Evolutionary conservation across 23 tunicate genomes (phyloP), one percentile per base, ranked within the genome.

Genomic region (Styela plicata): DNA sequence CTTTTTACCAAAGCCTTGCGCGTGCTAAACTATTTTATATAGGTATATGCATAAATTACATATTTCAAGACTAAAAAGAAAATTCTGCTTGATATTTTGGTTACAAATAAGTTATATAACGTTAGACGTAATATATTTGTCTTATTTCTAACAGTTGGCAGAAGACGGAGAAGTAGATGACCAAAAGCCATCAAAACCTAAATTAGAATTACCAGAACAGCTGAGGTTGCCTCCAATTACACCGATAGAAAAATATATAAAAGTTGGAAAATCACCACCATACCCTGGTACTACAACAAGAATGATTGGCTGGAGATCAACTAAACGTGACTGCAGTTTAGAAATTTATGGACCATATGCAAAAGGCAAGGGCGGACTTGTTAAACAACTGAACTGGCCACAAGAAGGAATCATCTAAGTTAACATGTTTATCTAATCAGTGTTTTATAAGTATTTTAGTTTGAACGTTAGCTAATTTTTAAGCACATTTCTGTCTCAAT

Each of bases 331-430:
- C 64, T 91, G 91, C 83, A 83, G 64, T 67, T 67, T 91, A 22
- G 97, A 91, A 83, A 91, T 91, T 28, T 91, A 91, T 80, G 97
- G 97, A n/a, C 52, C 85, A 22, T 87, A 91, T 63, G 88, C 91
- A 0, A 91, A 84, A 84, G 91, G 91, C 34, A 91, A 91, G 67
- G 97, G 97, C 2, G 91, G 91, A 0, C 74, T 91, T 7, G 83
- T 87, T 22, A 86, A 84, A 85, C 97, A 91, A 66, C 80, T 91
- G 36, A 87, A 87, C 31, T 91, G 97, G 97, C 97, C 97, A 0
- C 86, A 74, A 53, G 97, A 91, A 74, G 97, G 83, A 80, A 64
- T 80, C 29, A 64, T 64, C 24, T 80, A 64, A 64, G 22, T 1
- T n/a, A n/a, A n/a, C n/a, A n/a, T n/a, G n/a, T n/a, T n/a, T n/a